A percentile compares a stretch with the other conserved stretches of the same genome.
Conservation (phyloP, 2,113 vertebrate genomes). For the Ageneiosus marmoratus region DNA sequence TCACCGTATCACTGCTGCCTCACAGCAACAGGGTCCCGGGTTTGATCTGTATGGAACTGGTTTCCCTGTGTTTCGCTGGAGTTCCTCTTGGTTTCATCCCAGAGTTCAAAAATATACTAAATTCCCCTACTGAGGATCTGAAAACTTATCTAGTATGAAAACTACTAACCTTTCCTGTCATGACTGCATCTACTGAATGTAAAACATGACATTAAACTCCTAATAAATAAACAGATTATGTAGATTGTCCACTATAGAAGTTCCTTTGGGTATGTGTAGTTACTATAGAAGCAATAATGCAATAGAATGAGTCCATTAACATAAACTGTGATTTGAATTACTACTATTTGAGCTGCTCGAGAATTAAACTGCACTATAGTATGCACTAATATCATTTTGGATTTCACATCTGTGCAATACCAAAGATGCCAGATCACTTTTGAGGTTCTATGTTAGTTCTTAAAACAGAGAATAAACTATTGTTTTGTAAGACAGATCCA, state of each 20-base stretch:
- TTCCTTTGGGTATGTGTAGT: background rate
- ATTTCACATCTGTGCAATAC: background rate
- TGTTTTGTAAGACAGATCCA: background rate
- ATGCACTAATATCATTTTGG: background rate
- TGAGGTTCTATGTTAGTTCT: background rate
- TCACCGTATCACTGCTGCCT: background rate
- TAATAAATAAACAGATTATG: too few species aligned
- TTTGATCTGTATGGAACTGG: too few species aligned
- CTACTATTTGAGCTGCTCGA: background rate
- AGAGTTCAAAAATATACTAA: too few species aligned
- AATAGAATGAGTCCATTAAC: background rate
- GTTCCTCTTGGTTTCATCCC: too few species aligned
- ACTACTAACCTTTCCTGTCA: too few species aligned
- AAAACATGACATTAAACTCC: too few species aligned
- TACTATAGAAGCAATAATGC: background rate
- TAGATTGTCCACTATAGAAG: background rate
- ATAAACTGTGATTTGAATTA: background rate
- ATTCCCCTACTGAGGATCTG: too few species aligned
- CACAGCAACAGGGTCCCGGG: too few species aligned
- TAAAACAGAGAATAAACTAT: background rate
- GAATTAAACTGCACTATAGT: background rate
- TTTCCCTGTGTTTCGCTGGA: too few species aligned
- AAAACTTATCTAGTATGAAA: too few species aligned
- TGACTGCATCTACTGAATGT: too few species aligned
- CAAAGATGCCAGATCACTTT: background rate